phyloP scores from a whole-genome alignment of 2,113 vertebrate species.

The Grantiella picta region DNA sequence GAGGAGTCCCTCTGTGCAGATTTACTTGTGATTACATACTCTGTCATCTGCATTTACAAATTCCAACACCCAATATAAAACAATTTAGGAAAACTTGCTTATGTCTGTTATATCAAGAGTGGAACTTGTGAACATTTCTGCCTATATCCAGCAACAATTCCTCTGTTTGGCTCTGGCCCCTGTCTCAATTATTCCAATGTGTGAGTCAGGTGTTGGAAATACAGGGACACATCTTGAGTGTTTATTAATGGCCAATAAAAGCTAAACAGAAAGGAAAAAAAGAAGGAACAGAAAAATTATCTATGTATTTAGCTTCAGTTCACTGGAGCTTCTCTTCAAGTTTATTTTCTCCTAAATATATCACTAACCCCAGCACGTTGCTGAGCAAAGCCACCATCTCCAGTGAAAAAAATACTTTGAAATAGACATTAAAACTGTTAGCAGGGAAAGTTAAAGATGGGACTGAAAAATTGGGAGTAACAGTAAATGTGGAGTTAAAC shows the following conservation, averaged over 20 bases:
- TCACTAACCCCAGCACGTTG: background rate
- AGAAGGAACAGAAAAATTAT: background rate
- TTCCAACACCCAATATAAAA: background rate
- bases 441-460: background rate
- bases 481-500: background rate
- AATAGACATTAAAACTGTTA: background rate
- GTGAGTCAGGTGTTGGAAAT: background rate
- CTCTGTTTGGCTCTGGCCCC: background rate
- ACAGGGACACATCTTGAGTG: background rate
- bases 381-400: background rate
- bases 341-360: background rate
- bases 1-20: background rate
- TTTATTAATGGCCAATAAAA: background rate
- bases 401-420: background rate
- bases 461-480: background rate
- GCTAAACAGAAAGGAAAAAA: background rate
- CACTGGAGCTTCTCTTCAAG: background rate
- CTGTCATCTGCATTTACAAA: background rate
- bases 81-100: background rate
- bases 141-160: background rate
- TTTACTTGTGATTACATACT: background rate
- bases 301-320: background rate
- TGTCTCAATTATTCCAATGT: background rate
- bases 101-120: background rate
- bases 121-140: background rate